These are phyloP conservation scores for Nematopogon swammerdamellus DNA, from an alignment of 2,888 invertebrate species.

Conservation along the genomic window DNA sequence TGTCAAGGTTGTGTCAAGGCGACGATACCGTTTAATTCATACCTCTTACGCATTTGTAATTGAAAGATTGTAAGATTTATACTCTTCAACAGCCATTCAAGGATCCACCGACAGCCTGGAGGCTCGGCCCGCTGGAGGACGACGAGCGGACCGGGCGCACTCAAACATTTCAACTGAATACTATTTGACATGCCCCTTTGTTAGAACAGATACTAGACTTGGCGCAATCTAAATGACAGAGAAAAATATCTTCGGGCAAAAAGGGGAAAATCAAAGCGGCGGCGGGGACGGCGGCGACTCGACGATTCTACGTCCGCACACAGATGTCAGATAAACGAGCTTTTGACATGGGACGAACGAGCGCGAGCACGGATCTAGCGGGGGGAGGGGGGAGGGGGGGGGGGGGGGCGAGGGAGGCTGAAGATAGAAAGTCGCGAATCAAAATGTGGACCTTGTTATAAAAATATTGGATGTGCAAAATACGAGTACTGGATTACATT, in stretches of 20 bases:
- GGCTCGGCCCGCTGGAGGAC: too few species aligned
- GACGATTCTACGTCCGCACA: slow-evolving; percentile 13
- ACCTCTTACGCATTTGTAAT: too few species aligned
- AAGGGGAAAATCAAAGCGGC: slow-evolving; percentile 31
- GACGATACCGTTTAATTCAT: too few species aligned
- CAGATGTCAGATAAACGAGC: slow-evolving; percentile 34
- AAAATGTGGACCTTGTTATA: too few species aligned
- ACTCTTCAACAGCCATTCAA: too few species aligned
- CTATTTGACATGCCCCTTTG: not conserved
- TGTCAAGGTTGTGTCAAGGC: too few species aligned
- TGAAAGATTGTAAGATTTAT: too few species aligned
- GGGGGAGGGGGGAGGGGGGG: too few species aligned
- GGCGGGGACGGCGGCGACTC: too few species aligned
- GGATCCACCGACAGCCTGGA: too few species aligned
- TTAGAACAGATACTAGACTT: not conserved
- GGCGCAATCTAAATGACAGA: slow-evolving; percentile 36
- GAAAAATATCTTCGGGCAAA: slow-evolving; percentile 40
- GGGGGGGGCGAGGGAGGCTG: not conserved
- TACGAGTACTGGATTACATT: not conserved
- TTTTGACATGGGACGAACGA: slow-evolving; percentile 12
- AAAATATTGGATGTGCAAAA: too few species aligned
- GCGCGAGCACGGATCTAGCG: not conserved
- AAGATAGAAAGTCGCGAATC: not conserved
- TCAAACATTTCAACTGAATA: not conserved
- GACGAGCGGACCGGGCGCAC: too few species aligned